Conservation (phyloP, 2,113 vertebrate genomes). For the Cheirogaleus medius region DNA sequence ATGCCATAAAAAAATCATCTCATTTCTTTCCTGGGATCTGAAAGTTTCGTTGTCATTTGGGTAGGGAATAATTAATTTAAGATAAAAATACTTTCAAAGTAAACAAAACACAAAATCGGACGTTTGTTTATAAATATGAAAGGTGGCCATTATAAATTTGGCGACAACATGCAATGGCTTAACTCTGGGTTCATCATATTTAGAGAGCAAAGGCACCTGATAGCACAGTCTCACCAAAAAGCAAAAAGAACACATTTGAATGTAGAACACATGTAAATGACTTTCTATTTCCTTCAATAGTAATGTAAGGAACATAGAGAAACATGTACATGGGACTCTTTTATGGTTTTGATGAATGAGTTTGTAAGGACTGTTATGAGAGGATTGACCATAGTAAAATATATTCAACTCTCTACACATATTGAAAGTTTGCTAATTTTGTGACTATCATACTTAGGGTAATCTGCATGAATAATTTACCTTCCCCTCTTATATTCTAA, state of each 20-base stretch:
- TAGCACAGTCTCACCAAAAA: background rate
- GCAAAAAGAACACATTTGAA: background rate
- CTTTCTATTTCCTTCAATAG: background rate
- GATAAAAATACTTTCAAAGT: background rate
- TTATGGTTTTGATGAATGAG: background rate
- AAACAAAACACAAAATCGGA: background rate
- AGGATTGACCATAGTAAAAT: background rate
- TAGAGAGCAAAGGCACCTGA: background rate
- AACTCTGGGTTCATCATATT: background rate
- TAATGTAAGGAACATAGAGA: background rate
- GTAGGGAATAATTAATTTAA: background rate
- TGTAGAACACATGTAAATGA: background rate
- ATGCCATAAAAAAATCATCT: background rate
- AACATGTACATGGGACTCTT: background rate
- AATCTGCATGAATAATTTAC: background rate
- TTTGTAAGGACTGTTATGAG: background rate
- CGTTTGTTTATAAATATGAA: background rate
- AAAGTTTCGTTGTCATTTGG: background rate
- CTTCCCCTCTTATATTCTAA: background rate
- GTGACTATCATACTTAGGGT: background rate
- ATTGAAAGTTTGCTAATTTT: background rate
- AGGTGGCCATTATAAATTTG: background rate
- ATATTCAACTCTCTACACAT: background rate
- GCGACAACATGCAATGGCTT: background rate
- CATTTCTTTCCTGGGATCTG: background rate